Percentiles rank a stretch among this genome's conserved stretches.
phyloP scores from a whole-genome alignment of 2,797 vertebrate genomes.

The Leontopithecus rosalia region DNA sequence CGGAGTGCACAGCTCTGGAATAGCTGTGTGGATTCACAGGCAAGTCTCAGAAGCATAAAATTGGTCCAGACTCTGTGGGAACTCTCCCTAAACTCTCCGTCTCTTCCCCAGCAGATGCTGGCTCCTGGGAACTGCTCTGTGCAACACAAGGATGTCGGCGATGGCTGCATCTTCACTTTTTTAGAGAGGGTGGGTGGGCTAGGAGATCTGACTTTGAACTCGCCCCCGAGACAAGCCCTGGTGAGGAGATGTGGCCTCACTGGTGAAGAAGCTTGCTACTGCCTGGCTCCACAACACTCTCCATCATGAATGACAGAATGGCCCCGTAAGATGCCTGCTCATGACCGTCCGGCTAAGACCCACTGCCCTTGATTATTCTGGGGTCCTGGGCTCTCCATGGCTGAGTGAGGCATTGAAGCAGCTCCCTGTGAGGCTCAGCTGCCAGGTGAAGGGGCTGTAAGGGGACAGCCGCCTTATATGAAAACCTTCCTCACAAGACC shows the following conservation, averaged over 20 bases:
- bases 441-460: neutral
- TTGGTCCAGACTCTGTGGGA: neutral
- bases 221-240: neutral
- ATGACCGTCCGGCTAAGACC: neutral
- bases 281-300: neutral
- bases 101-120: neutral
- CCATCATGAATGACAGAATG: neutral
- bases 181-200: neutral
- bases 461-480: neutral
- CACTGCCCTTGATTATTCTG: neutral
- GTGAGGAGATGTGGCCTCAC: neutral
- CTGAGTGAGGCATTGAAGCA: slow-evolving; percentile 3
- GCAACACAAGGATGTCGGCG: neutral
- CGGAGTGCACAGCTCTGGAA: too few relatives aligned
- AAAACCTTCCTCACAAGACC: neutral
- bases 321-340: slow-evolving; percentile 43
- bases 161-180: neutral
- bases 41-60: neutral
- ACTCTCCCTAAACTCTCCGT: neutral
- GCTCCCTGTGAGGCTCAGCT: neutral
- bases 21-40: neutral
- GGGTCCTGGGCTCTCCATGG: neutral
- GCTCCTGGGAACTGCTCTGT: neutral
- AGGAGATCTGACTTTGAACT: neutral
- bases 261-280: neutral